phyloP scores from a whole-genome alignment of 1,140 invertebrate species.

The Cryptotermes secundus region DNA sequence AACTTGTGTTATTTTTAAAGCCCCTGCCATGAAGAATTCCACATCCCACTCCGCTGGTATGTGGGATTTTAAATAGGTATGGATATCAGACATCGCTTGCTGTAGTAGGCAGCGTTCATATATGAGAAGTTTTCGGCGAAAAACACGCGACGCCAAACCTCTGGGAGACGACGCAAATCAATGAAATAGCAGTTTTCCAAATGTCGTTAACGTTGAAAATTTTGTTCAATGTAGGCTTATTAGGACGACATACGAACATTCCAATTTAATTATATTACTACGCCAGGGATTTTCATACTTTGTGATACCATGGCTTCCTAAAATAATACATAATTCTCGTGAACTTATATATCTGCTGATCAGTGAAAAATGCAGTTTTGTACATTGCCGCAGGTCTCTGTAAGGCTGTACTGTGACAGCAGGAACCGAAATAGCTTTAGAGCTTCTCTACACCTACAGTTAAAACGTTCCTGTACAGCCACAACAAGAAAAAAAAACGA shows the following conservation, averaged over 20 bases:
- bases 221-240: not conserved
- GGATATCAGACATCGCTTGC: not conserved
- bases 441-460: too few relatives aligned
- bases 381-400: too few relatives aligned
- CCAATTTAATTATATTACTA: not conserved
- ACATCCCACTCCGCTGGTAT: not conserved
- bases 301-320: too few relatives aligned
- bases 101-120: not conserved
- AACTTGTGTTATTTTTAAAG: slow-evolving; percentile 7
- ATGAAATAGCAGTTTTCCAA: not conserved
- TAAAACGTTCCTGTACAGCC: too few relatives aligned
- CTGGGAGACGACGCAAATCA: not conserved
- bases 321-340: too few relatives aligned
- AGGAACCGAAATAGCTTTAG: too few relatives aligned
- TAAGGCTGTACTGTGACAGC: too few relatives aligned
- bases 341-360: too few relatives aligned
- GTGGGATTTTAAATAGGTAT: not conserved
- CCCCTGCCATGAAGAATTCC: not conserved
- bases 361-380: too few relatives aligned
- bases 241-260: not conserved
- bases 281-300: too few relatives aligned
- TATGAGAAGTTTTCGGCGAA: not conserved
- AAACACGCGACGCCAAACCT: not conserved
- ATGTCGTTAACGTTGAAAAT: not conserved
- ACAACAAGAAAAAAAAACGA: too few relatives aligned